Evolutionary conservation across 2,113 vertebrate species (phyloP).

Genomic region (Nyctereutes procyonoides): DNA sequence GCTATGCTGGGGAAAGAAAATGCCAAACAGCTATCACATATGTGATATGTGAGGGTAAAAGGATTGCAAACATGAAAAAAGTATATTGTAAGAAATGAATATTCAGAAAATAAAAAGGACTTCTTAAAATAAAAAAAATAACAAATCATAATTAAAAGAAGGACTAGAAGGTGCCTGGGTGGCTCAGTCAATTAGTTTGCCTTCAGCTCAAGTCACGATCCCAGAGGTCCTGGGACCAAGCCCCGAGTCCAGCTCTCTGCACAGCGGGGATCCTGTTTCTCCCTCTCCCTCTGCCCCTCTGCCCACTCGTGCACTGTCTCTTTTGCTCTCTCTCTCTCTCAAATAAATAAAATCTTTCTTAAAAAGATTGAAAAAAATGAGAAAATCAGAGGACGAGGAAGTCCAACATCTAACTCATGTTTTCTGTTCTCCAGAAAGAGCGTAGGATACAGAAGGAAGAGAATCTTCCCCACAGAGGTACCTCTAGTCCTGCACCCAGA

Average conservation of each 20-base stretch:
- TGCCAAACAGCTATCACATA: background rate
- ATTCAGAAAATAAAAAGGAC: background rate
- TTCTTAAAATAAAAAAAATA: background rate
- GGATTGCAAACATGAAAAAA: background rate
- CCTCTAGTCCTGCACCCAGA: background rate
- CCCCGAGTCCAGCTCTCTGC: background rate
- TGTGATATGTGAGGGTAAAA: too few relatives aligned
- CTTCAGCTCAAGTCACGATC: background rate
- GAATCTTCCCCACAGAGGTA: background rate
- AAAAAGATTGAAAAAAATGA: background rate
- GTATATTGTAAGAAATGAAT: background rate
- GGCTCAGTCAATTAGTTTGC: background rate
- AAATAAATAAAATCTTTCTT: background rate
- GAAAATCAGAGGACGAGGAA: background rate
- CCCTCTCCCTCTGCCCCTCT: background rate
- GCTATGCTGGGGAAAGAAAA: background rate
- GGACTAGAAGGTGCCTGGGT: background rate
- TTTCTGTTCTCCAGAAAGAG: background rate
- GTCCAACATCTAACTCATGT: background rate
- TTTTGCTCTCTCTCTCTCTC: background rate
- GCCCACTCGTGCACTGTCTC: background rate
- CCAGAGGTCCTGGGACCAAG: background rate
- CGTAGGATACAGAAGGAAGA: background rate
- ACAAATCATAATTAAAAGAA: background rate
- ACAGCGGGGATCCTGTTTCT: background rate